Evolutionary conservation across 2,797 vertebrate species (phyloP), one percentile per base, ranked within the genome.

Genomic region (Crenuchus spilurus): DNA sequence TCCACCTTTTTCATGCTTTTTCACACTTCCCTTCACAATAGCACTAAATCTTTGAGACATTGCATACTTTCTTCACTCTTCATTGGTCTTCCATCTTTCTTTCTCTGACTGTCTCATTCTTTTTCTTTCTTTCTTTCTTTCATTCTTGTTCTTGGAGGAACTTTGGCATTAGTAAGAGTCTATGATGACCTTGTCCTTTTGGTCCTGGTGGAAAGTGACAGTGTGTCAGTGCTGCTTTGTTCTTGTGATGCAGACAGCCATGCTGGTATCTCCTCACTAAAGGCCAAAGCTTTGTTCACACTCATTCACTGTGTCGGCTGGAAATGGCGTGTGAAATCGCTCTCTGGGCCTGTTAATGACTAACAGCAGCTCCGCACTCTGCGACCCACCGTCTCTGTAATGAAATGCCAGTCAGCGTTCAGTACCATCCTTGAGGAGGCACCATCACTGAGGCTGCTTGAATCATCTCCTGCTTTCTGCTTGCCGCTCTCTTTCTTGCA

Each of bases 241-340:
- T 65, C 60, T 55, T 6, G 2, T 18, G 54, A 39, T 37, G 52
- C 31, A 30, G 72, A 48, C 41, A 30, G 20, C 54, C 14, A 8
- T 4, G 28, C 60, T 24, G 61, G 48, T 64, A 60, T 74, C 30
- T 66, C 63, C 31, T 39, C 61, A 24, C 70, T 64, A 72, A 72
- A 72, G 70, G 37, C 35, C 70, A 64, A 11, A 11, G 46, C 62
- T 69, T 72, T 72, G 70, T 72, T 72, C 70, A 20, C 39, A 28
- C 35, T 62, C 46, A 51, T 49, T 49, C 48, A 24, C 46, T 39
- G 63, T 44, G 44, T 74, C 42, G 24, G 54, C 52, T 74, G 63
- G 54, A 60, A 74, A 74, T 67, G 54, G 72, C 33, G 42, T 67
- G 72, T 74, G 72, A 74, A 74, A 67, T 74, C 55, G 54, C 48